phyloP scores from a whole-genome alignment of 2,113 vertebrate genomes.

The Ochotona curzoniae region DNA sequence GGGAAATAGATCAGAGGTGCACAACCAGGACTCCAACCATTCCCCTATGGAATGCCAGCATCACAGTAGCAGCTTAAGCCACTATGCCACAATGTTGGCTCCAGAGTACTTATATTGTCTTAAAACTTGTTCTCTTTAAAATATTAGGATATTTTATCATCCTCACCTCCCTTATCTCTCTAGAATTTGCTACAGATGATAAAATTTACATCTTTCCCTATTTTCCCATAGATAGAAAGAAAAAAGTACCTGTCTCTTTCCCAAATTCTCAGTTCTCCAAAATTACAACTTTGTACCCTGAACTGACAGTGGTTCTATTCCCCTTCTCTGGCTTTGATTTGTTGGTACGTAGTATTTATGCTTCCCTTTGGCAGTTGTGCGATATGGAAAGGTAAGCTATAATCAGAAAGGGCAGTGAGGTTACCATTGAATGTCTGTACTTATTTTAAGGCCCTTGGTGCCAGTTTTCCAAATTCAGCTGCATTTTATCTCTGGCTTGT shows the following conservation, averaged over 20 bases:
- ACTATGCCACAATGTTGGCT: too few species aligned
- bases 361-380: conserved; percentile 32
- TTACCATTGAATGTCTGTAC: not conserved
- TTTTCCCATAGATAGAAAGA: conserved; percentile 52
- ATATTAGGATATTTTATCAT: conserved; percentile 33
- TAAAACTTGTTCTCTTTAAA: conserved; percentile 37
- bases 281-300: conserved; percentile 43
- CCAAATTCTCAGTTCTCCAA: conserved; percentile 49
- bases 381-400: conserved; percentile 11
- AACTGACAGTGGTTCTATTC: not conserved
- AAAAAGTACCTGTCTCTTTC: conserved; percentile 30
- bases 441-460: conserved; percentile 13
- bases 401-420: conserved; percentile 38
- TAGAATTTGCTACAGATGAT: conserved; percentile 32
- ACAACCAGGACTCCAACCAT: too few species aligned
- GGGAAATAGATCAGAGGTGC: too few species aligned
- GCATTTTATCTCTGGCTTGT: not conserved
- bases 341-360: not conserved
- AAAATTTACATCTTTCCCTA: conserved; percentile 43
- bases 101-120: not conserved
- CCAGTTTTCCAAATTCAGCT: conserved; percentile 28
- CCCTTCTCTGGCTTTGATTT: not conserved
- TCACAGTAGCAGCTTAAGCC: too few species aligned
- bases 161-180: not conserved
- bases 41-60: too few species aligned